These are phyloP conservation scores for Rhyacichthys aspro DNA, from an alignment of 2,797 vertebrate species.

Conservation along the genomic window DNA sequence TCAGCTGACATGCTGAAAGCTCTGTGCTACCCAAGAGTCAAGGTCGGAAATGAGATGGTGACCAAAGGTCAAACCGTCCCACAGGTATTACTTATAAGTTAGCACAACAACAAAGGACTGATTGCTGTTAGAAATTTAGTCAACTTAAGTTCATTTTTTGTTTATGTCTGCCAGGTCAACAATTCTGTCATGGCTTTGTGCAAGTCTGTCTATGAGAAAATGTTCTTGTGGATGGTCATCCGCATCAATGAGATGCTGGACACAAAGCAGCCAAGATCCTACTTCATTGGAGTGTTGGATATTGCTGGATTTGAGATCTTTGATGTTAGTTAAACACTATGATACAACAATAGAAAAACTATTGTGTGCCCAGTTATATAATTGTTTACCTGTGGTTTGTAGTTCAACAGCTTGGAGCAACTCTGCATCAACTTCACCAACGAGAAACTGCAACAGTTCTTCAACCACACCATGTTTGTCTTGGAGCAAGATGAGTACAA, in stretches of 20 bases:
- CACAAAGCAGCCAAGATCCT: too few species aligned
- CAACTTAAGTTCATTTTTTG: not conserved
- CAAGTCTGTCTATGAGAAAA: conserved; percentile 88
- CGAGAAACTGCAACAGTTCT: conserved; percentile 47
- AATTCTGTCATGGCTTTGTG: conserved; percentile 83
- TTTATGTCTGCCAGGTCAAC: conserved; percentile 78
- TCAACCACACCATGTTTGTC: conserved; percentile 73
- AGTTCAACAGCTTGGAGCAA: conserved; percentile 14
- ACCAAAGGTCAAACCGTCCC: conserved; percentile 86
- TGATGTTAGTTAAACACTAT: conserved; percentile 1
- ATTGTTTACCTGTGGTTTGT: not conserved
- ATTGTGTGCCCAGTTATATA: not conserved
- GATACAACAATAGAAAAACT: not conserved
- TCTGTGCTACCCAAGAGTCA: conserved; percentile 84
- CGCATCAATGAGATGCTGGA: conserved; percentile 84
- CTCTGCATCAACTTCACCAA: conserved; percentile 38
- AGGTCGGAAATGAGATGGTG: conserved; percentile 85
- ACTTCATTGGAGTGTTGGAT: conserved; percentile 63
- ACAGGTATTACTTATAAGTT: conserved; percentile 70
- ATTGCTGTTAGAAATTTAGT: not conserved
- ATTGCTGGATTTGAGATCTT: conserved; percentile 40
- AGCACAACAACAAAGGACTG: too few species aligned
- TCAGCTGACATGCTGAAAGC: conserved; percentile 85
- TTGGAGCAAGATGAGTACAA: conserved; percentile 87
- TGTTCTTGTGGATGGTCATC: conserved; percentile 90